Conservation (phyloP, 92 coral and sea anemone genomes). For the Galaxea fascicularis region DNA sequence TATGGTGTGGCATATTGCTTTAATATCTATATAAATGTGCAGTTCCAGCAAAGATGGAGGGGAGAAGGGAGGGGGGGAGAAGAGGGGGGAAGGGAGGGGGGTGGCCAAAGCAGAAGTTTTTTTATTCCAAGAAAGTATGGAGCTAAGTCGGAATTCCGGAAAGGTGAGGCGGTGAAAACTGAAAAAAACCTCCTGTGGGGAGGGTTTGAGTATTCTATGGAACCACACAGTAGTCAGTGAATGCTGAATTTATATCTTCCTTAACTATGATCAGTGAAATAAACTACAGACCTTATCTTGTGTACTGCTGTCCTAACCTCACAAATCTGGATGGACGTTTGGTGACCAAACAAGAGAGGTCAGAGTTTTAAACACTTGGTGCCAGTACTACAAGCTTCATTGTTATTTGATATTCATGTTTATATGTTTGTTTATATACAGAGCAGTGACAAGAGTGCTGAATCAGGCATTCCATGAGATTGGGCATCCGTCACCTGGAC, state of each 20-base stretch:
- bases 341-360: constrained; percentile 84
- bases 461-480: constrained; percentile 32
- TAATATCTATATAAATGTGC: too few relatives aligned
- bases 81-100: too few relatives aligned
- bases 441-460: constrained; percentile 19
- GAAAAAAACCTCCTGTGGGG: too few relatives aligned
- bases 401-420: not conserved
- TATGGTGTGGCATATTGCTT: too few relatives aligned
- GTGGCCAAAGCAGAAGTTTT: too few relatives aligned
- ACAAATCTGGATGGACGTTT: constrained; percentile 75
- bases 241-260: not conserved
- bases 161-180: too few relatives aligned
- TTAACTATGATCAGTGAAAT: constrained; percentile 67
- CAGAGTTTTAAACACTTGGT: not conserved
- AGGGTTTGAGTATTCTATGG: too few relatives aligned
- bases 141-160: too few relatives aligned
- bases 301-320: constrained; percentile 70
- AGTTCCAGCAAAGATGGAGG: too few relatives aligned
- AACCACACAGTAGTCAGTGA: too few relatives aligned
- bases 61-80: too few relatives aligned
- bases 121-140: too few relatives aligned
- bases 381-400: not conserved
- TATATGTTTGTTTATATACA: not conserved
- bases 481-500: constrained; percentile 73
- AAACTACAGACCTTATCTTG: constrained; percentile 81